A percentile compares a stretch with the other conserved stretches of the same genome.
These are phyloP conservation scores for Timema podura DNA, from an alignment of 2,888 invertebrate genomes.

Conservation along the genomic window DNA sequence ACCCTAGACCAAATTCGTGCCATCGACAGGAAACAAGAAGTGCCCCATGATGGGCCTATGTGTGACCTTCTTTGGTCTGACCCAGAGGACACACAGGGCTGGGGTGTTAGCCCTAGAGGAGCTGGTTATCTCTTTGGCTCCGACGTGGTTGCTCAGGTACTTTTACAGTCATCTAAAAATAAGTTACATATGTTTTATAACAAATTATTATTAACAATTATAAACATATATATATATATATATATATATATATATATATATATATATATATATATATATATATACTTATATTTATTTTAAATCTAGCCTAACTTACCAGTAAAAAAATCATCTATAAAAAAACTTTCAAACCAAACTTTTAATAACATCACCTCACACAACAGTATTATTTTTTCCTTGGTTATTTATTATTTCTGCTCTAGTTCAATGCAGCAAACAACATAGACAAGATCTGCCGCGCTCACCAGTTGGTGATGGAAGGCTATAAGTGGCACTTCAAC, in stretches of 20 bases:
- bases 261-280: too few relatives aligned
- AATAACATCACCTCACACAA: too few relatives aligned
- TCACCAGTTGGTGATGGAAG: constrained; percentile 99
- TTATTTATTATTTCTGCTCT: constrained; percentile 52
- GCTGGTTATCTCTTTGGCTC: constrained; percentile 98
- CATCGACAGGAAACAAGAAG: constrained; percentile 61
- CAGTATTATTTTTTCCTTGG: not conserved
- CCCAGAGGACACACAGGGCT: constrained; percentile 75
- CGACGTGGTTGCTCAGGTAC: constrained; percentile 69
- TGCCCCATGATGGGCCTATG: constrained; percentile 58
- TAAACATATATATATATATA: too few relatives aligned
- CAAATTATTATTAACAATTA: too few relatives aligned
- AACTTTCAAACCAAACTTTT: too few relatives aligned
- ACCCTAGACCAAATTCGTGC: constrained; percentile 59
- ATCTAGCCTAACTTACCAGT: too few relatives aligned
- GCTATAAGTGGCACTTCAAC: constrained; percentile 99
- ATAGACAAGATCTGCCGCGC: constrained; percentile 99
- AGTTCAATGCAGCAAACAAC: constrained; percentile 95
- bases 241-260: too few relatives aligned
- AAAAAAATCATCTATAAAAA: too few relatives aligned
- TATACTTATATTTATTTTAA: too few relatives aligned
- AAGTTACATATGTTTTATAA: too few relatives aligned
- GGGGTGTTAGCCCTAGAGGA: constrained; percentile 97
- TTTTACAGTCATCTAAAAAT: too few relatives aligned
- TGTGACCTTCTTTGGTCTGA: constrained; percentile 63